Evolutionary conservation across 2,113 vertebrate genomes (phyloP).

Genomic region (Tringa solitaria): DNA sequence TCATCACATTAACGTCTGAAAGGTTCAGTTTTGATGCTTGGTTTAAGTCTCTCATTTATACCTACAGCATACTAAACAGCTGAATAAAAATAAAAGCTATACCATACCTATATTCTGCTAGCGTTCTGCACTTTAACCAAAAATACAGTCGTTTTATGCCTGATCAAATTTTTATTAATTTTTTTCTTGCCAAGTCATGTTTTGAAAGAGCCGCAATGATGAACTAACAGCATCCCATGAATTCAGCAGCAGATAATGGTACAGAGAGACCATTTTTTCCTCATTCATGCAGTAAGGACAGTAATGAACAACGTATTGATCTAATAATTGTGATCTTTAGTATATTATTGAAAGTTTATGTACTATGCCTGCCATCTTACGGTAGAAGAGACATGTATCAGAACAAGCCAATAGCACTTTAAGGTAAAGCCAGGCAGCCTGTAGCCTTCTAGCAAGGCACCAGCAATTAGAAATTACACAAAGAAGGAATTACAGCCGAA

Average conservation of each 20-base stretch:
- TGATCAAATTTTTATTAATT: slow-evolving; percentile 13
- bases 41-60: slow-evolving; percentile 80
- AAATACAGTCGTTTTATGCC: slow-evolving; percentile 46
- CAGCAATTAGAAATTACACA: neutral
- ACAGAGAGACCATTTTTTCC: neutral
- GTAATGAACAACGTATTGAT: neutral
- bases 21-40: slow-evolving; percentile 76
- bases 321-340: neutral
- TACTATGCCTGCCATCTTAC: neutral
- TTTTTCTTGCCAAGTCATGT: slow-evolving; percentile 1
- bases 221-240: neutral
- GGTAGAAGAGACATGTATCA: neutral
- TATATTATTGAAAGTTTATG: neutral
- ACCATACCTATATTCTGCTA: slow-evolving; percentile 9
- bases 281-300: neutral
- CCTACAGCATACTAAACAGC: slow-evolving; percentile 82
- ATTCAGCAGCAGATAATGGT: neutral
- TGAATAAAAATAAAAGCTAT: slow-evolving; percentile 54
- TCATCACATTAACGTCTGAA: slow-evolving; percentile 81
- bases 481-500: neutral
- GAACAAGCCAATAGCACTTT: neutral
- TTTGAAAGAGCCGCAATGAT: neutral
- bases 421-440: neutral
- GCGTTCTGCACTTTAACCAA: slow-evolving; percentile 38
- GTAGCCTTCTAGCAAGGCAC: neutral